These are phyloP conservation scores for Tethya wilhelma DNA, from an alignment of 37 sponge, comb jelly and placozoan species.

Conservation along the genomic window DNA sequence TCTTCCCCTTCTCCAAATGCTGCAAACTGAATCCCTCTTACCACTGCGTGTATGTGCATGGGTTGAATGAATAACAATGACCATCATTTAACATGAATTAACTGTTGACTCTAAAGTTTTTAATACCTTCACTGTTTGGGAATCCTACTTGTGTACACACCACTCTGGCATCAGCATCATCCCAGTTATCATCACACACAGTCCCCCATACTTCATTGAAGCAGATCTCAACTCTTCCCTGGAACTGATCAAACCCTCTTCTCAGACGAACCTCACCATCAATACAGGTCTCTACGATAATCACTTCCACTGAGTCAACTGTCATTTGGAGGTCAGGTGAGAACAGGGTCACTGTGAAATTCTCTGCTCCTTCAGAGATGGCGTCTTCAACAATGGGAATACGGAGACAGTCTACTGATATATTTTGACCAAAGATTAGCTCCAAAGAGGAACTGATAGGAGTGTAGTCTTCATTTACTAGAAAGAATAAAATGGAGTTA, in stretches of 20 bases:
- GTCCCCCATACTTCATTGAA: slow-evolving; percentile 12
- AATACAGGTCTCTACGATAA: neutral
- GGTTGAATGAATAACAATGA: no score
- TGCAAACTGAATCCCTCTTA: neutral
- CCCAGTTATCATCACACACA: slow-evolving; percentile 6
- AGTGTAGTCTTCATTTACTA: no score
- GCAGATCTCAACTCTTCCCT: slow-evolving; percentile 26
- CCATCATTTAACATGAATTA: no score
- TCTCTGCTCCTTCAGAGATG: neutral
- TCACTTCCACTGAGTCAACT: neutral
- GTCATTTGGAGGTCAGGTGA: neutral
- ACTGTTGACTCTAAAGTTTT: neutral
- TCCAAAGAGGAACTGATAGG: no score
- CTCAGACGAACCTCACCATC: slow-evolving; percentile 23
- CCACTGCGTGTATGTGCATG: no score
- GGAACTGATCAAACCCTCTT: neutral
- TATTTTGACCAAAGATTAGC: no score
- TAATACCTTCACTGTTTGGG: neutral
- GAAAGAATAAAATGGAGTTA: no score
- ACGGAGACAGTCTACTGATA: no score
- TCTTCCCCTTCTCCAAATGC: neutral
- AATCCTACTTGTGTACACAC: neutral
- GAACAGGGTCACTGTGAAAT: neutral
- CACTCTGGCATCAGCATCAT: neutral
- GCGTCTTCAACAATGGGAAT: neutral